Base-by-base conservation (phyloP, 2,113 vertebrate genomes). In the Panthera tigris region DNA sequence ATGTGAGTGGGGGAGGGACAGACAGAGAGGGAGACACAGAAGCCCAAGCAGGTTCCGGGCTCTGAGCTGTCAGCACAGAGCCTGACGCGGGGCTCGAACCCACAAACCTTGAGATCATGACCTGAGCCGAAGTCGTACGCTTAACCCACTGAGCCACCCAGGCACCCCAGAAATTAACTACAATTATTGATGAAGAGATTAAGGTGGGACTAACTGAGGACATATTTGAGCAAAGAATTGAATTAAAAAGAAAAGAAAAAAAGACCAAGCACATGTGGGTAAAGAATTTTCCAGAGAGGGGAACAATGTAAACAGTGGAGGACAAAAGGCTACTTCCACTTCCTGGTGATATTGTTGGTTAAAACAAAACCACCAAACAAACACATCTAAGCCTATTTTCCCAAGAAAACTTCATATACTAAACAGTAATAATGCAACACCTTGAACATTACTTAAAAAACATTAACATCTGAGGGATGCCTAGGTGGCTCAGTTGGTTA, bases 61-160 rank as follows among this genome's bases (percentile, higher is more conserved):
- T 61, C 57, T 61, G 57, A 61, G 57, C 57, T 23, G 21, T 61
- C 57, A 61, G 57, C 57, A 57, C 55, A 61, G 57, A 61, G 21
- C 57, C 57, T 7, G 19, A 61, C 8, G 8, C 21, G 2, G 57
- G 57, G 21, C 57, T 61, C 21, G 2, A 23, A 61, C 57, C 23
- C 57, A 23, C 8, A 3, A 21, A 57, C 55, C 55, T 5, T 57
- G 2, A 61, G 57, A 23, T 23, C 57, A 61, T 61, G 57, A 61
- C 21, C 57, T 23, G 21, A 3, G 57, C 57, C 8, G 1, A 61
- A 61, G 57, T 61, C 21, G 0, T 7, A 9, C 21, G 0, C 57
- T 61, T 23, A 61, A 61, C 21, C 21, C 0, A 61, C 57, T 23
- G 57, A 23, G 57, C 21, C 57, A 61, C 57, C 21, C 57, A 61